phyloP scores from a whole-genome alignment of 2,113 vertebrate species.

The Sphyrna mokarran region DNA sequence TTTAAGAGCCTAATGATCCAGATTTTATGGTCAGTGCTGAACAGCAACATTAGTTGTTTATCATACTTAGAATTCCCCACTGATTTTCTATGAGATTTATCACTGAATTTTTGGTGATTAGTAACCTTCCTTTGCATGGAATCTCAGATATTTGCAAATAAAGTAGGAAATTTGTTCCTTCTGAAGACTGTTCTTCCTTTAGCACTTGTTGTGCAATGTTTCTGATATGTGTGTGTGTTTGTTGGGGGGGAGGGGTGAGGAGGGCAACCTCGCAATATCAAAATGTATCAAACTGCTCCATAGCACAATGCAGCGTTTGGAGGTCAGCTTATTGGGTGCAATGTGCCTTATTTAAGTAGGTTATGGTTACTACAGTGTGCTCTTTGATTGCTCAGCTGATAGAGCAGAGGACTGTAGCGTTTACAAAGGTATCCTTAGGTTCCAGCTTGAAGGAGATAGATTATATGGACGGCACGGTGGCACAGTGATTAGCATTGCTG shows the following conservation, averaged over 20 bases:
- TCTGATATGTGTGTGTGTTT: not conserved
- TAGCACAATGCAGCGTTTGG: not conserved
- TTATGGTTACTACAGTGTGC: not conserved
- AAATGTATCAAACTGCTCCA: not conserved
- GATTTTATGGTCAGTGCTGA: not conserved
- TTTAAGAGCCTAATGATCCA: not conserved
- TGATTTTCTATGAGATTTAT: not conserved
- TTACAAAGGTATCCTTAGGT: too few relatives aligned
- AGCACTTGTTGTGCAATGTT: not conserved
- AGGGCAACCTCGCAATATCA: too few relatives aligned
- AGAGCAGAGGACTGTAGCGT: too few relatives aligned
- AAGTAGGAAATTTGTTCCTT: not conserved
- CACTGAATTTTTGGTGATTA: not conserved
- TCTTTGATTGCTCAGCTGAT: too few relatives aligned
- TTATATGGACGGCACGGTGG: too few relatives aligned
- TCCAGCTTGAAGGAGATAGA: too few relatives aligned
- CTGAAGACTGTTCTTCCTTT: not conserved
- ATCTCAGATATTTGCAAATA: too few relatives aligned
- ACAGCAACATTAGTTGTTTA: not conserved
- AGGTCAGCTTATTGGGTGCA: not conserved
- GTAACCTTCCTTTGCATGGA: not conserved
- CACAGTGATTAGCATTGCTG: too few relatives aligned
- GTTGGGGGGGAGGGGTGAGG: too few relatives aligned
- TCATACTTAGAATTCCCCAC: not conserved
- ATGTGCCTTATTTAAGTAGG: not conserved